Evolutionary conservation across 1,140 invertebrate species (phyloP).

Genomic region (Tetragonula clypearis): DNA sequence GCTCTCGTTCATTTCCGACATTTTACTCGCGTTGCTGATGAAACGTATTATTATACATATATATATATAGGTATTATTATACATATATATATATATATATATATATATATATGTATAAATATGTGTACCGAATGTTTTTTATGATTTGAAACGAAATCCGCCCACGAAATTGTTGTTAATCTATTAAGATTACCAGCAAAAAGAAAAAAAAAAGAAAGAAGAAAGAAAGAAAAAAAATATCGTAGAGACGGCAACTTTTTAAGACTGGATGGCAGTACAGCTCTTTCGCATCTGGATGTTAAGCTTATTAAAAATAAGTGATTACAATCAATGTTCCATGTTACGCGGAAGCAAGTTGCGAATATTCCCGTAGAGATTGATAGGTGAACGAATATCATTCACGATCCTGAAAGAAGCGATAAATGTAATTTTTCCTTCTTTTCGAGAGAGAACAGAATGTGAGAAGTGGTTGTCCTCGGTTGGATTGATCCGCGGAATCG

Average conservation of each 20-base stretch:
- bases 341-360: slow-evolving; percentile 3
- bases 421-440: slow-evolving; percentile 33
- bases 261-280: slow-evolving; percentile 39
- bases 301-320: slow-evolving; percentile 45
- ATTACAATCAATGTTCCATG: slow-evolving; percentile 32
- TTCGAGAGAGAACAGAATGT: not conserved
- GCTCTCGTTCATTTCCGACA: not conserved
- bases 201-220: too few species aligned
- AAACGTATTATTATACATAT: not conserved
- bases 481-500: not conserved
- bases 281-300: slow-evolving; percentile 36
- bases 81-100: too few species aligned
- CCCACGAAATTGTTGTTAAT: slow-evolving; percentile 36
- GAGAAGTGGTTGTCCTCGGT: not conserved
- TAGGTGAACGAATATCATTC: not conserved
- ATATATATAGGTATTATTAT: too few species aligned
- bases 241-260: slow-evolving; percentile 23
- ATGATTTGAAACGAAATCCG: slow-evolving; percentile 45
- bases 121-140: slow-evolving; percentile 6
- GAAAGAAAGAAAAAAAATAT: too few species aligned
- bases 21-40: not conserved
- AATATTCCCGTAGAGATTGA: not conserved
- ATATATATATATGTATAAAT: too few species aligned
- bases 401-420: slow-evolving; percentile 9
- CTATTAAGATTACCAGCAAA: slow-evolving; percentile 17